These are phyloP conservation scores for Pristiophorus japonicus DNA, from an alignment of 2,113 vertebrate genomes.

Conservation along the genomic window DNA sequence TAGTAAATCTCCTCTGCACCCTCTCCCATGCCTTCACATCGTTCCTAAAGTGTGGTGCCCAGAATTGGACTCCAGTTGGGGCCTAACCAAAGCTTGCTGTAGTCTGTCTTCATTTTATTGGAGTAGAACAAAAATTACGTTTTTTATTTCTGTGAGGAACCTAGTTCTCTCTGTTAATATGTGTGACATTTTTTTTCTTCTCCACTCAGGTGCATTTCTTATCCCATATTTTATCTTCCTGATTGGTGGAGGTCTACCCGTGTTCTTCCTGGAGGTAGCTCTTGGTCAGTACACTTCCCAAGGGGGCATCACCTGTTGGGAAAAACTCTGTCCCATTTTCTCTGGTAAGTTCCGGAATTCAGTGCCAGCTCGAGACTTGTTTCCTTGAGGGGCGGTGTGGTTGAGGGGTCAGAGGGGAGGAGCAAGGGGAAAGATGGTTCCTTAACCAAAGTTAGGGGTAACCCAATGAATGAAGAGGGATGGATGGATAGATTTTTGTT, in stretches of 20 bases:
- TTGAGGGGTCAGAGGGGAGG: not conserved
- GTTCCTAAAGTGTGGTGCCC: too few relatives aligned
- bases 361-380: too few relatives aligned
- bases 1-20: too few relatives aligned
- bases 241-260: conserved; percentile 91
- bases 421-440: too few relatives aligned
- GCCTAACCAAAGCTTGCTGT: not conserved
- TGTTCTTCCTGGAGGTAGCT: conserved; percentile 96
- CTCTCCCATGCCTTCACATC: too few relatives aligned
- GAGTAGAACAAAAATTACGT: not conserved
- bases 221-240: conserved; percentile 98
- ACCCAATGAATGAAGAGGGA: too few relatives aligned
- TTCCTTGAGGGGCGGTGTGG: not conserved
- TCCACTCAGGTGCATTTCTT: conserved; percentile 85
- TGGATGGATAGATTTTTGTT: not conserved
- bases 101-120: not conserved
- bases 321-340: conserved; percentile 94
- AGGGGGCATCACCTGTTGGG: conserved; percentile 98
- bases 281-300: conserved; percentile 96
- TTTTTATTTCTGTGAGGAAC: not conserved
- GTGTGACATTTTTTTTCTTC: not conserved
- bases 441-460: too few relatives aligned
- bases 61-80: not conserved
- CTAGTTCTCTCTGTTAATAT: not conserved
- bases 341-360: conserved; percentile 68